A percentile compares a stretch with the other conserved stretches of the same genome.
These are phyloP conservation scores for Cataglyphis rosenhaueri DNA, from an alignment of 2,888 invertebrate genomes.

Conservation along the genomic window DNA sequence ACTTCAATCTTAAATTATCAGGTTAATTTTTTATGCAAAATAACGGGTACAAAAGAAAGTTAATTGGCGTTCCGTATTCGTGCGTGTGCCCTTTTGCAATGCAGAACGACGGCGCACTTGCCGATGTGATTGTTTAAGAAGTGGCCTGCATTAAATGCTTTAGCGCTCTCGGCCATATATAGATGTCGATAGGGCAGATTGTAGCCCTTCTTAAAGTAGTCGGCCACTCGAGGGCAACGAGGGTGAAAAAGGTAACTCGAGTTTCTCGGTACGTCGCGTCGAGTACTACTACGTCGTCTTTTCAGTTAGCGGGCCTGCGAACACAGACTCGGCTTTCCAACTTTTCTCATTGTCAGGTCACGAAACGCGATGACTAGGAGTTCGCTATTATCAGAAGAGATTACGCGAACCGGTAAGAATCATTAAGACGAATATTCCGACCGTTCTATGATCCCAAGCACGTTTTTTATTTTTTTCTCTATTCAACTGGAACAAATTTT, in stretches of 20 bases:
- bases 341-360: slow-evolving; percentile 83
- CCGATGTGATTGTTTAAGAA: slow-evolving; percentile 55
- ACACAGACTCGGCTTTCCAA: slow-evolving; percentile 75
- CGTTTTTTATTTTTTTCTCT: not conserved
- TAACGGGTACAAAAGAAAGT: not conserved
- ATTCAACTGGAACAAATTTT: not conserved
- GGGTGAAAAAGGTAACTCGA: slow-evolving; percentile 75
- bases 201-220: slow-evolving; percentile 68
- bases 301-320: slow-evolving; percentile 73
- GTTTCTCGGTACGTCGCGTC: slow-evolving; percentile 67
- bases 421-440: slow-evolving; percentile 5
- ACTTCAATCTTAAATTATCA: not conserved
- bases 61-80: not conserved
- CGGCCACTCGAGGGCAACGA: slow-evolving; percentile 59
- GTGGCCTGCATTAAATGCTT: slow-evolving; percentile 72
- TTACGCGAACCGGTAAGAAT: slow-evolving; percentile 7
- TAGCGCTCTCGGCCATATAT: slow-evolving; percentile 62
- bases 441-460: not conserved
- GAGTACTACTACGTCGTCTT: slow-evolving; percentile 74
- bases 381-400: slow-evolving; percentile 21
- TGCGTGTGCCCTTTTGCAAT: not conserved
- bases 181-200: slow-evolving; percentile 85
- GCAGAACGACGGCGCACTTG: slow-evolving; percentile 1
- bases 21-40: not conserved
- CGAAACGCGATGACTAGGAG: slow-evolving; percentile 74